A percentile compares a stretch with the other conserved stretches of the same genome.
These are phyloP conservation scores for Catostomus latipinnis DNA, from an alignment of 2,797 vertebrate genomes.

Conservation along the genomic window DNA sequence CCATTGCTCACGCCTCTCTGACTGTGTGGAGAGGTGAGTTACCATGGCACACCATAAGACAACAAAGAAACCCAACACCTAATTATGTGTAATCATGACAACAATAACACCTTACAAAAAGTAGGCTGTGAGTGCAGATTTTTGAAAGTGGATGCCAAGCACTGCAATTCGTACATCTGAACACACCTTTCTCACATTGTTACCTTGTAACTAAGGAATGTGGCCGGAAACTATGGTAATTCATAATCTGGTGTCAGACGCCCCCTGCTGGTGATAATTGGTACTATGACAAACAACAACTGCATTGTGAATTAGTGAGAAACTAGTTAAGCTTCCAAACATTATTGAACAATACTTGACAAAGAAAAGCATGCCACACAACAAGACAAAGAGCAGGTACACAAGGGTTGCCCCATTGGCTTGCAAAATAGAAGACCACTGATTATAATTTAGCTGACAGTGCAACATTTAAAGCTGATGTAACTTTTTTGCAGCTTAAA, in stretches of 20 bases:
- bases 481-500: too few species aligned
- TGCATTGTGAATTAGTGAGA: not conserved
- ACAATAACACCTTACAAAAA: not conserved
- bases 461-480: too few species aligned
- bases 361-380: too few species aligned
- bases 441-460: too few species aligned
- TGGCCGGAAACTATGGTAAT: not conserved
- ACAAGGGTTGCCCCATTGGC: too few species aligned
- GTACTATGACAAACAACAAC: slow-evolving; percentile 18
- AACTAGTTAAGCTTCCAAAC: too few species aligned
- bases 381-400: too few species aligned
- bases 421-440: too few species aligned
- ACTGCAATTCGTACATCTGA: slow-evolving; percentile 15
- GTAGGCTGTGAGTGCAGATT: not conserved
- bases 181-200: slow-evolving; percentile 39
- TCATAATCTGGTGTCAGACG: slow-evolving; percentile 32
- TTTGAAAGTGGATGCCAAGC: slow-evolving; percentile 7
- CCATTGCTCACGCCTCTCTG: slow-evolving; percentile 91
- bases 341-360: too few species aligned
- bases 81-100: not conserved
- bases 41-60: not conserved
- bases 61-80: slow-evolving; percentile 10
- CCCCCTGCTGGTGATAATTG: slow-evolving; percentile 64
- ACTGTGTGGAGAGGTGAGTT: slow-evolving; percentile 91
- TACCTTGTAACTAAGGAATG: slow-evolving; percentile 47